Evolutionary conservation across 2,888 invertebrate species (phyloP).

Genomic region (Cybosia mesomella): DNA sequence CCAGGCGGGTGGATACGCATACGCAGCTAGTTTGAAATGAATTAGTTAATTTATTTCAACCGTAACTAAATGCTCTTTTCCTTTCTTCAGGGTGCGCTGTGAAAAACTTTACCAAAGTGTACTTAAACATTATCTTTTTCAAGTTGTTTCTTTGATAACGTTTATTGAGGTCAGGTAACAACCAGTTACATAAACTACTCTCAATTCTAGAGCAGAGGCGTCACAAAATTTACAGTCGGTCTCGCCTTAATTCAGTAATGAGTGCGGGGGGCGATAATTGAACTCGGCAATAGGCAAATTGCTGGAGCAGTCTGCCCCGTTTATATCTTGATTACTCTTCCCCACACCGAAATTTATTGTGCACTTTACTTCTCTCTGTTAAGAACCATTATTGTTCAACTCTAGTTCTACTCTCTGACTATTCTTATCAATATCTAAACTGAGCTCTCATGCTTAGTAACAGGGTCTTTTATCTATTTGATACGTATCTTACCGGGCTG

Average conservation of each 20-base stretch:
- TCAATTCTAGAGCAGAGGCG: constrained; percentile 77
- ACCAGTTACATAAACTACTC: constrained; percentile 67
- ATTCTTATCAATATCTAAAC: constrained; percentile 67
- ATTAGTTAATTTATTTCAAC: background rate
- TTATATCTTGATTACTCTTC: constrained; percentile 61
- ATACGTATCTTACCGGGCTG: constrained; percentile 56
- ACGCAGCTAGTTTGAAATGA: background rate
- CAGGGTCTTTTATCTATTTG: constrained; percentile 65
- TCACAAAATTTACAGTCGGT: constrained; percentile 79
- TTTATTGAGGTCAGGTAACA: constrained; percentile 61
- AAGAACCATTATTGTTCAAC: constrained; percentile 58
- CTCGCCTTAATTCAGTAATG: constrained; percentile 85
- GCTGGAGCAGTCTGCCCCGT: constrained; percentile 73
- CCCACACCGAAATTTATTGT: constrained; percentile 46
- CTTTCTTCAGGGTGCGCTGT: background rate
- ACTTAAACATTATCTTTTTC: constrained; percentile 1
- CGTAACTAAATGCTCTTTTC: background rate
- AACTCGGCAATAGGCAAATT: constrained; percentile 85
- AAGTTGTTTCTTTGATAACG: constrained; percentile 33
- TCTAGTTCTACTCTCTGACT: constrained; percentile 46
- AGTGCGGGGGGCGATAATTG: constrained; percentile 87
- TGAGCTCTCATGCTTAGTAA: constrained; percentile 65
- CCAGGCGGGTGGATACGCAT: no score
- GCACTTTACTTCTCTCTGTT: constrained; percentile 55
- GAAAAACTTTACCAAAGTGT: background rate